Evolutionary conservation across 1,140 invertebrate genomes (phyloP).

Genomic region (Cecropterus lyciades): DNA sequence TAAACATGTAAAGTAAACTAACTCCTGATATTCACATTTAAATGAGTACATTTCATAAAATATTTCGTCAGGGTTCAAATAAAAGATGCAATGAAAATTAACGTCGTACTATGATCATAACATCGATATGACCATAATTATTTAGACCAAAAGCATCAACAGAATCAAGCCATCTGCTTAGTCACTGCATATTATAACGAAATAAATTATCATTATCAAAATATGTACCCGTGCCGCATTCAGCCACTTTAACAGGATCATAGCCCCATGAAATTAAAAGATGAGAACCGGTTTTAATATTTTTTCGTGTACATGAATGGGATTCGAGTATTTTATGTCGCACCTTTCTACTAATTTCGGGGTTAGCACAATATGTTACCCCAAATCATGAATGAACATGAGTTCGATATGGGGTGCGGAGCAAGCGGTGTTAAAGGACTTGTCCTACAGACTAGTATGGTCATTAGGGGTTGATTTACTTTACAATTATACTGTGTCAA

Average conservation of each 20-base stretch:
- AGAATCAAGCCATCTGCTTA: constrained; percentile 10
- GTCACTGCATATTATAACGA: constrained; percentile 23
- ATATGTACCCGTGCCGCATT: constrained; percentile 31
- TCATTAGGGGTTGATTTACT: constrained; percentile 16
- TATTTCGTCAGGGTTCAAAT: too few relatives aligned
- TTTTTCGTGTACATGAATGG: constrained; percentile 36
- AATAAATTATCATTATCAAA: constrained; percentile 20
- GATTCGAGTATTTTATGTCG: constrained; percentile 41
- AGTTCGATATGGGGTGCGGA: constrained; percentile 54
- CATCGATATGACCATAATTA: too few relatives aligned
- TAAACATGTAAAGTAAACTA: background rate
- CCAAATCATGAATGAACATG: constrained; percentile 68
- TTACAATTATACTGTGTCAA: constrained; percentile 5
- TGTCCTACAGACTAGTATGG: constrained; percentile 13
- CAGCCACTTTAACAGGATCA: constrained; percentile 35
- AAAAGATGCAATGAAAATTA: background rate
- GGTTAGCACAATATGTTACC: constrained; percentile 55
- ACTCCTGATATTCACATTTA: too few relatives aligned
- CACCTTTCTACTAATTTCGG: constrained; percentile 53
- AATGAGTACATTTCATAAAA: too few relatives aligned
- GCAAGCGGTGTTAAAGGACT: constrained; percentile 50
- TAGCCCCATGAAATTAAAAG: constrained; percentile 35
- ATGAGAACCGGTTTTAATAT: constrained; percentile 40
- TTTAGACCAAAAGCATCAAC: too few relatives aligned
- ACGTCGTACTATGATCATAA: too few relatives aligned